Evolutionary conservation across 2,888 invertebrate genomes (phyloP), one percentile per base, ranked within the genome.

Genomic region (Zaprionus lineosus): DNA sequence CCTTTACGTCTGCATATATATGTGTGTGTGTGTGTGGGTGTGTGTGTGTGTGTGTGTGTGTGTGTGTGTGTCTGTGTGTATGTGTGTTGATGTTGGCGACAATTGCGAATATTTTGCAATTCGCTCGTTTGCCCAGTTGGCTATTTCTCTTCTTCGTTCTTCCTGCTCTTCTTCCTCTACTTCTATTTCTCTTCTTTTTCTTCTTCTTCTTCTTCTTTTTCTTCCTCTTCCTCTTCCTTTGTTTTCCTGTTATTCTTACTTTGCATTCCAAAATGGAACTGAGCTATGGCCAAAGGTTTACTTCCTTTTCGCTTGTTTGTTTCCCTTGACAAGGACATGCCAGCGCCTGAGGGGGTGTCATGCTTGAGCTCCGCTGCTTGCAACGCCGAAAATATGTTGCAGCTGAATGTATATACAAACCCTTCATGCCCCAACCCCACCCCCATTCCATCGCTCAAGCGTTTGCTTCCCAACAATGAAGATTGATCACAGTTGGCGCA

Each of bases 71-170:
- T 41, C 28, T 11, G 11, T 28, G 8, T 53, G 41, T 43, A 39
- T 47, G 50, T 43, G 15, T 61, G 46, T 53, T 34, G 29, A 26
- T 34, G 36, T 31, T 37, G 50, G 66, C 66, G 81, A 83, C 86
- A 78, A 85, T 85, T 73, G 83, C 73, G 85, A 81, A 81, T 85
- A 83, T 73, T 75, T 70, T 72, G 67, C 75, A 79, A 66, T 85
- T 82, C 73, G 62, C 66, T 64, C 50, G 58, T 60, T 72, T 64
- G 58, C 43, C 41, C 56, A 48, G 72, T 48, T 65, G 53, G 34
- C 66, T 46, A 51, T 72, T 65, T 55, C 46, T 47, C 28, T 43
- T 26, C 4, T 28, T 16, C 8, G 6, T 36, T 19, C 52, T 39
- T 39, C 44, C 36, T 26, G 47, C 18, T 5, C 41, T 56, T 7